phyloP scores from a whole-genome alignment of 2,113 vertebrate species.

The Siniperca chuatsi region DNA sequence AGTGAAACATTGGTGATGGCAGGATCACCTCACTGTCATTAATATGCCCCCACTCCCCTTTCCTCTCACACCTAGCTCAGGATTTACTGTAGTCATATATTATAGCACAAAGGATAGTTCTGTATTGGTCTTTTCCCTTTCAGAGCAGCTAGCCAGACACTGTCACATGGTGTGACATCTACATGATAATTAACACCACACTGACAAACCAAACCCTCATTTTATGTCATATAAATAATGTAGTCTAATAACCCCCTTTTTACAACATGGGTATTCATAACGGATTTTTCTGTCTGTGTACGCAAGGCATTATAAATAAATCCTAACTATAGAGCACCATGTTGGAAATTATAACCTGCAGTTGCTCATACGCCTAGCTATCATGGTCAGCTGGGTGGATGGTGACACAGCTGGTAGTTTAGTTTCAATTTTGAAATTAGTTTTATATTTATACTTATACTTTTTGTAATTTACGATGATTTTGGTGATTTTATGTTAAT shows the following conservation, averaged over 20 bases:
- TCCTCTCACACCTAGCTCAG: not conserved
- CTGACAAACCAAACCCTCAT: constrained; percentile 31
- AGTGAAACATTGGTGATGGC: not conserved
- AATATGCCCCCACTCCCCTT: not conserved
- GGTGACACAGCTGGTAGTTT: constrained; percentile 39
- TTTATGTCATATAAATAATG: constrained; percentile 27
- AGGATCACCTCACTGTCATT: not conserved
- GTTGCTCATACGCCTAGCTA: constrained; percentile 49
- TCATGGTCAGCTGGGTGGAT: constrained; percentile 64
- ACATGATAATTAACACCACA: constrained; percentile 24
- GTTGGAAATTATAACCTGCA: constrained; percentile 76
- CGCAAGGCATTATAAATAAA: constrained; percentile 79
- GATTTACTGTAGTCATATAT: not conserved
- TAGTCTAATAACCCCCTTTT: constrained; percentile 47
- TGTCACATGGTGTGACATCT: constrained; percentile 26
- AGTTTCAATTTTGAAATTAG: not conserved
- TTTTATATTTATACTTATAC: not conserved
- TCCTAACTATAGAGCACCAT: constrained; percentile 78
- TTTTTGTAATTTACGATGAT: constrained; percentile 5
- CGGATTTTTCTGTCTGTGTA: constrained; percentile 72
- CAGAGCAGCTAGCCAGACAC: constrained; percentile 2
- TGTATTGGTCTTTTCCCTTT: not conserved
- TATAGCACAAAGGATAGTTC: not conserved
- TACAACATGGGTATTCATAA: constrained; percentile 54
- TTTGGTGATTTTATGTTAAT: not conserved